Evolutionary conservation across 1,140 invertebrate species (phyloP), one percentile per base, ranked within the genome.

Genomic region (Aphaenogaster ashmeadi): DNA sequence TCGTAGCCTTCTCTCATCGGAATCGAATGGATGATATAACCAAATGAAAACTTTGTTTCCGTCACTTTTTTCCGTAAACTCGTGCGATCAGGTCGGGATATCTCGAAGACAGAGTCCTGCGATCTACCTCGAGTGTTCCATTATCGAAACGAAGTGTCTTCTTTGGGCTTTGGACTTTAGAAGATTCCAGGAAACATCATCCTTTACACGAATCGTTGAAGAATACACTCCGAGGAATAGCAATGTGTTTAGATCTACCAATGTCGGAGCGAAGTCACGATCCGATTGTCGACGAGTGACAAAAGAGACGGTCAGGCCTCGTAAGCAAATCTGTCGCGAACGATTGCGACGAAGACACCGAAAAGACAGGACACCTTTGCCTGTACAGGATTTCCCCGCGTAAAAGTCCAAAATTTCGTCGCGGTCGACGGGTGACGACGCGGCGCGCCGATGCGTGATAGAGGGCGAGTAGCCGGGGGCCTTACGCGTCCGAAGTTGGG

Each of bases 381-480:
- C 4, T 9, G 21, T 8, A 13, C 41, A 7, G 67, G 33, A 52
- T 52, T 41, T 9, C 41, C 27, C 64, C 67, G 67, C 6, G 41
- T 7, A 27, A 74, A 8, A 50, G 36, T 66, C 58, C 33, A 18
- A 79, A 79, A 66, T 86, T 79, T 86, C 60, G 83, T 72, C 38
- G 81, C 56, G 81, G 54, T 77, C 66, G 38, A 64, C 54, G 64
- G 36, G 11, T 71, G 60, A 62, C 36, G 83, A 58, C 47, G 44
- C 58, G 74, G 47, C 50, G 36, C 74, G 84, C 44, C 69, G 89
- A 87, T 64, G 72, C 64, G 87, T 52, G 38, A 41, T 67, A n/a
- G 71, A 71, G 79, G 78, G 85, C 71, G 75, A 74, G 44, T 74
- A 74, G 72, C 80, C 89, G 72, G 81, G 87, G 54, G 78, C 72